A percentile compares a stretch with the other conserved stretches of the same genome.
Conservation (phyloP, 2,888 invertebrate species). For the Pristionchus arcanus region DNA sequence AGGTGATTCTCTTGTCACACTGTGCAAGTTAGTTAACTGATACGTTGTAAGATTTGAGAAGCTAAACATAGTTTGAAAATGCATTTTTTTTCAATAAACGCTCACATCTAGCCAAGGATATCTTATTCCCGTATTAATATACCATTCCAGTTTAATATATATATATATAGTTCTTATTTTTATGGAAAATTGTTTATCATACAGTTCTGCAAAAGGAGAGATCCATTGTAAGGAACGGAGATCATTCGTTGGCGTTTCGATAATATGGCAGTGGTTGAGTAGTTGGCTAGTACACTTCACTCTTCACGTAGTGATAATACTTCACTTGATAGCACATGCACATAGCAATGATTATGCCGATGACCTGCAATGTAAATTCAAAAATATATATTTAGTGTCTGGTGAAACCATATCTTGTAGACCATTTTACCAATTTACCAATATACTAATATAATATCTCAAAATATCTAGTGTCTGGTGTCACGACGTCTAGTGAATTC, state of each 20-base stretch:
- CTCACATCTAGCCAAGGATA: too few relatives aligned
- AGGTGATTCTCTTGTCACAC: background rate
- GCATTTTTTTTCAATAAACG: too few relatives aligned
- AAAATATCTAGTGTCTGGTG: too few relatives aligned
- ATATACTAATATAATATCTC: too few relatives aligned
- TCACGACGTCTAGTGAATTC: background rate
- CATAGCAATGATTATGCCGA: conserved; percentile 65
- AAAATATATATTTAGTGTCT: background rate
- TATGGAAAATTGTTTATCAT: conserved; percentile 1
- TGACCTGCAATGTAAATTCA: conserved; percentile 61
- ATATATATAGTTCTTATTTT: too few relatives aligned
- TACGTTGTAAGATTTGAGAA: too few relatives aligned
- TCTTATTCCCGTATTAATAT: too few relatives aligned
- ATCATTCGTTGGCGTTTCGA: conserved; percentile 6
- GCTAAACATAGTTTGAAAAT: too few relatives aligned
- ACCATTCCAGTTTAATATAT: too few relatives aligned
- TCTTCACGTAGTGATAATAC: conserved; percentile 60
- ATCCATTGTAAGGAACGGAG: conserved; percentile 15
- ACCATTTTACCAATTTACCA: too few relatives aligned
- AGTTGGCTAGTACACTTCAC: conserved; percentile 48
- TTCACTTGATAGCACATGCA: conserved; percentile 60
- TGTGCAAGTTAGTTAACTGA: too few relatives aligned
- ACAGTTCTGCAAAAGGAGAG: background rate
- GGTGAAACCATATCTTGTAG: too few relatives aligned
- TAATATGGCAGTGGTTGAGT: background rate